Base-by-base conservation (phyloP, 1,140 invertebrate genomes). In the Drosophila lini region DNA sequence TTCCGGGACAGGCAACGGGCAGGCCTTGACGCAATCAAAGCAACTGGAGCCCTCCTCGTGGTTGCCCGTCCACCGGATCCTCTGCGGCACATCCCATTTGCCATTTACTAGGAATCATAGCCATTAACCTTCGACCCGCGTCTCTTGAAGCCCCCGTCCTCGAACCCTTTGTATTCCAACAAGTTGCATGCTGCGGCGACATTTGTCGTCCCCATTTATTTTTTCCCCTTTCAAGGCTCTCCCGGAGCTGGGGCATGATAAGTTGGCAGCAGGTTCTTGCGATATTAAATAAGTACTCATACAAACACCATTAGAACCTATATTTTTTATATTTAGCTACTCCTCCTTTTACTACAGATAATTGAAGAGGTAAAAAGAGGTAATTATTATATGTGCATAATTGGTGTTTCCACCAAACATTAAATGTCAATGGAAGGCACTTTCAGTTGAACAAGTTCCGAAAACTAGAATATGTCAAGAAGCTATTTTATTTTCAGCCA, bases 181-280 rank as follows among this genome's bases (percentile, higher is more conserved):
- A 76, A 77, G 63, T 78, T 69, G 56, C 74, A 50, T 38, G 73
- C 53, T 48, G 62, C 48, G 41, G 56, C 25, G 67, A 74, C 70
- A 74, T 71, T 71, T 71, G 57, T 41, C 53, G 62, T 34, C 52
- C 40, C 32, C 41, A 45, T 55, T 45, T 60, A 32, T 53, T 50
- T 44, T 19, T 55, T 25, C 34, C 34, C 52, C 32, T 53, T 16
- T 38, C 52, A 55, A 55, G 52, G 52, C 19, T 38, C 52, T 31
- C n/a, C 32, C 44, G 16, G 32, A 38, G 52, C 52, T 53, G 1
- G 52, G 34, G 52, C 52, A 36, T 55, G 52, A 55, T 55, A 55
- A 55, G 52, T 53, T 28, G 22, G 22, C 55, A 41, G 55, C 55
- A 41, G 36, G 55, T 42, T 22, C 55, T 56, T 25, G 55, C 13